Evolutionary conservation across 2,888 invertebrate species (phyloP).

Genomic region (Andricus curvator): DNA sequence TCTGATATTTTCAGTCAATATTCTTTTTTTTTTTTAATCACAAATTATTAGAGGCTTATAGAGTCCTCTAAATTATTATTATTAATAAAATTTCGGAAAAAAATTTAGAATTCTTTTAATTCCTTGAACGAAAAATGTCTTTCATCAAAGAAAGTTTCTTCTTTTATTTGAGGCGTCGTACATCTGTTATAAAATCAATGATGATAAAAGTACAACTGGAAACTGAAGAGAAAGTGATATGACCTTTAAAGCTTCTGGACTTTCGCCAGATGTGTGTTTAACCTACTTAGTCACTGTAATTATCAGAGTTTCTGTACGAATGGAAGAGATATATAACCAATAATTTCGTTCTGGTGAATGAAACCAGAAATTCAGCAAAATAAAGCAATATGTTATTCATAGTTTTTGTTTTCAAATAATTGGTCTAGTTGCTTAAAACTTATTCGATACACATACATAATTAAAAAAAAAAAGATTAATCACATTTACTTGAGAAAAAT

Average conservation of each 20-base stretch:
- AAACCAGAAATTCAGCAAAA: background rate
- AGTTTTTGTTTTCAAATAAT: too few species aligned
- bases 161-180: background rate
- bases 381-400: background rate
- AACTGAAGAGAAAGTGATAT: slow-evolving; percentile 22
- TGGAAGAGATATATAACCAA: background rate
- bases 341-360: background rate
- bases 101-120: too few species aligned
- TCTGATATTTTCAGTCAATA: too few species aligned
- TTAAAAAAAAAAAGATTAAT: too few species aligned
- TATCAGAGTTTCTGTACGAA: background rate
- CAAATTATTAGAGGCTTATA: too few species aligned
- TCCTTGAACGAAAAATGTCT: background rate
- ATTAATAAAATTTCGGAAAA: too few species aligned
- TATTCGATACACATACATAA: too few species aligned
- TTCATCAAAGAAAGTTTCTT: background rate
- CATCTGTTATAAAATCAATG: slow-evolving; percentile 9
- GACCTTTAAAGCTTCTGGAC: slow-evolving; percentile 29
- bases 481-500: too few species aligned
- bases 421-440: too few species aligned
- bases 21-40: too few species aligned
- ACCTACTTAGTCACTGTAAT: slow-evolving; percentile 23
- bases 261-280: slow-evolving; percentile 18
- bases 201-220: slow-evolving; percentile 1
- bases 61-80: too few species aligned